Base-by-base conservation (phyloP, 1,140 invertebrate species). In the Lordiphosa stackelbergi region DNA sequence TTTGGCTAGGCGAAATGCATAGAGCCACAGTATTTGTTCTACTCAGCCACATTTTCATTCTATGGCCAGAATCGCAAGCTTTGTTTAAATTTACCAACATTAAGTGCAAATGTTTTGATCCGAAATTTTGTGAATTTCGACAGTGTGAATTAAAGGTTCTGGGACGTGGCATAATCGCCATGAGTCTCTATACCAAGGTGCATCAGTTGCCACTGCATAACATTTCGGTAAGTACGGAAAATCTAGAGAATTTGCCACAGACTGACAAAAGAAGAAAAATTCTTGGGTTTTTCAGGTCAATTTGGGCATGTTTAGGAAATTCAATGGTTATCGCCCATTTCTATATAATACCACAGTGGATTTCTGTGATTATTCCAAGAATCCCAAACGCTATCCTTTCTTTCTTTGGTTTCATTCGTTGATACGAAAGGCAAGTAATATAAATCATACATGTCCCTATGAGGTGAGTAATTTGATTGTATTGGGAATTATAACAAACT, bases 261-360 rank as follows among this genome's bases (percentile, higher is more conserved):
- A 16, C 16, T n/a, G n/a, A n/a, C n/a, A n/a, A n/a, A n/a, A n/a
- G n/a, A n/a, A n/a, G n/a, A n/a, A n/a, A n/a, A n/a, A n/a, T n/a
- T n/a, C n/a, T n/a, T n/a, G n/a, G n/a, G n/a, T 3, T 13, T 12
- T 22, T 38, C 3, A 63, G 55, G 5, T 43, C 3, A 43, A 34
- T 3, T 2, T 63, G 7, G n/a, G 6, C 3, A 12, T 51, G 34
- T 53, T 28, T 24, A 45, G 45, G 6, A 43, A 22, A 31, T 56
- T 66, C 3, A 64, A 22, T 46, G 60, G 60, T 2, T 66, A 51
- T 51, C 46, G 40, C 4, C 63, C 60, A 0, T 66, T 66, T 13
- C 10, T 66, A 1, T 66, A 35, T 9, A 64, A 66, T 13, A 6
- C 47, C 1, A 66, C 45, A 2, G n/a, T 66, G 9, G 34, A 66